These are phyloP conservation scores for Lomographa bimaculata DNA, from an alignment of 2,888 invertebrate species.

Conservation along the genomic window DNA sequence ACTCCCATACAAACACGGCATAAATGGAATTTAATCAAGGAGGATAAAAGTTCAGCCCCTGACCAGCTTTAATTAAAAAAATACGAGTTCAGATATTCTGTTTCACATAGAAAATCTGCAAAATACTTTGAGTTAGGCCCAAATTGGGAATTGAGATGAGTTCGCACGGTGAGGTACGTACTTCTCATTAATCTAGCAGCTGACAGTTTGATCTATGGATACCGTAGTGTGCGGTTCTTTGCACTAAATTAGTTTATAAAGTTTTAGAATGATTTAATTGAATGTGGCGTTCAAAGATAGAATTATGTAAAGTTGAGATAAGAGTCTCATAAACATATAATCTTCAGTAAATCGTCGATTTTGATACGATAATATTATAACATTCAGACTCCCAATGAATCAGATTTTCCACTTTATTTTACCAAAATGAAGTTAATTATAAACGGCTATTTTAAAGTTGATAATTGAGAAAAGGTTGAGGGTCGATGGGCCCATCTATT, in stretches of 20 bases:
- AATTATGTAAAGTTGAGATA: too few relatives aligned
- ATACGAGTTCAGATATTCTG: constrained; percentile 35
- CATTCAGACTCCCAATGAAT: too few relatives aligned
- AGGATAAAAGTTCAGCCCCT: constrained; percentile 32
- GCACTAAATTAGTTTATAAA: too few relatives aligned
- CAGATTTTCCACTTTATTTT: constrained; percentile 2
- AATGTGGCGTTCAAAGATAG: too few relatives aligned
- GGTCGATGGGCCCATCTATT: constrained; percentile 38
- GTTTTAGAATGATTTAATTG: too few relatives aligned
- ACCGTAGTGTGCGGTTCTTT: too few relatives aligned
- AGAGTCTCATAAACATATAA: too few relatives aligned
- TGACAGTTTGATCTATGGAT: too few relatives aligned
- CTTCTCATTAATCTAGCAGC: too few relatives aligned
- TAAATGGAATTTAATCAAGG: constrained; percentile 45
- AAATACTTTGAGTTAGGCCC: constrained; percentile 26
- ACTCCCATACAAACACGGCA: constrained; percentile 35
- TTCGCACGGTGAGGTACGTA: too few relatives aligned
- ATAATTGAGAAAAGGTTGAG: constrained; percentile 37
- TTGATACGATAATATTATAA: too few relatives aligned
- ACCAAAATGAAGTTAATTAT: constrained; percentile 18
- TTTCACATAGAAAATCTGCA: constrained; percentile 28
- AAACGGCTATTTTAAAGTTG: constrained; percentile 19
- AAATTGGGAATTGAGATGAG: constrained; percentile 1
- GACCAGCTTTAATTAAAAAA: constrained; percentile 41
- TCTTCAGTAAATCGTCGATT: too few relatives aligned